Evolutionary conservation across 2,113 vertebrate species (phyloP), one percentile per base, ranked within the genome.

Genomic region (Verasper variegatus): DNA sequence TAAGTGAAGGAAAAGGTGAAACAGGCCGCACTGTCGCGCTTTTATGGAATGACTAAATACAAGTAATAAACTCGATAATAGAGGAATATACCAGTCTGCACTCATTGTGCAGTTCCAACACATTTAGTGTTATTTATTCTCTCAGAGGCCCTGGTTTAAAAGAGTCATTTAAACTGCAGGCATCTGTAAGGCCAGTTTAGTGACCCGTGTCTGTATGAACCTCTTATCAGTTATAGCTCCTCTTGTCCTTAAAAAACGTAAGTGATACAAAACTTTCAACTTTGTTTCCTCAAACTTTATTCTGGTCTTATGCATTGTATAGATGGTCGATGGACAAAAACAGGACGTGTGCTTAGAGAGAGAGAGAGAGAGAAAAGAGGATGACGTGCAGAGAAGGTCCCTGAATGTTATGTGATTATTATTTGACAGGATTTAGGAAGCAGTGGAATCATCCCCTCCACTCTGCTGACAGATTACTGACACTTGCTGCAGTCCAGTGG

Each of bases 381-480:
- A 24, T 49, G 4, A 56, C 21, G 18, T 55, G n/a, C 12, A 66
- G 1, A 24, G 45, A 20, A 21, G 23, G 2, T 7, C n/a, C 13
- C 4, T 1, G 8, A 27, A 14, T 54, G 8, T 57, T 58, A 58
- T 11, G 67, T 68, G 21, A 27, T 13, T 37, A 54, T 31, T 59
- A 59, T 62, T 4, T 71, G 69, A 58, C 77, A 68, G 23, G 24
- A 59, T 56, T 27, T 67, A 55, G 56, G 26, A 8, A 71, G 45
- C 59, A 42, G 69, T 20, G 51, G 79, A 66, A 58, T 54, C 0
- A 68, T 74, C 27, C 75, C 65, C 45, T 64, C 31, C 73, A 21
- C 15, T 70, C 75, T 55, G 68, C 37, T 71, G 75, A 83, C 74
- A 70, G 78, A 79, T 76, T 71, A 79, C 60, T 71, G 78, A 78